Conservation (phyloP, 2,888 invertebrate species). For the Drosophila quinaria region DNA sequence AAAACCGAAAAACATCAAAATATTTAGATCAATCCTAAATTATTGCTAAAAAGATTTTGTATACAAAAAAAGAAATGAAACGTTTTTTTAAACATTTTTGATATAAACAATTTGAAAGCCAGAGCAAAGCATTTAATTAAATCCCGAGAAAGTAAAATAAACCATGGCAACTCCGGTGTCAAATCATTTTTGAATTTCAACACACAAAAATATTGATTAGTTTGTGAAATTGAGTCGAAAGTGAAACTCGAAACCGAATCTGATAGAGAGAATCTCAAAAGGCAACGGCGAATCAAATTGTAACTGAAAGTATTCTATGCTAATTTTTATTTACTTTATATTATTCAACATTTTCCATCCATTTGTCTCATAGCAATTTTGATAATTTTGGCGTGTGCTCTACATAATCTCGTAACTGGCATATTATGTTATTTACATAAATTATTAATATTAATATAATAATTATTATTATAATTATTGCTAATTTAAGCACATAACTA, state of each 20-base stretch:
- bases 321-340: constrained; percentile 17
- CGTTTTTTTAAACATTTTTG: constrained; percentile 49
- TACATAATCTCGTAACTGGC: constrained; percentile 42
- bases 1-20: constrained; percentile 43
- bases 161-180: not conserved
- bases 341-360: constrained; percentile 60
- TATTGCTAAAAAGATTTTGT: constrained; percentile 59
- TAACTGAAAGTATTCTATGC: constrained; percentile 63
- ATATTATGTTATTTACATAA: constrained; percentile 58
- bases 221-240: not conserved
- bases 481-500: constrained; percentile 71
- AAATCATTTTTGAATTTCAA: not conserved
- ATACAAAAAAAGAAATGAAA: constrained; percentile 26
- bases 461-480: constrained; percentile 47
- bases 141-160: constrained; percentile 4
- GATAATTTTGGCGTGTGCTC: constrained; percentile 14
- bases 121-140: constrained; percentile 68
- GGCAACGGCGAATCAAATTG: constrained; percentile 42
- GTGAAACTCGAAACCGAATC: not conserved
- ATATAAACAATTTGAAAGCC: constrained; percentile 57
- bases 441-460: constrained; percentile 42
- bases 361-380: constrained; percentile 31
- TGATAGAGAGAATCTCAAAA: constrained; percentile 17
- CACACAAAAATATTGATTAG: not conserved
- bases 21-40: constrained; percentile 61